Evolutionary conservation across 2,888 invertebrate species (phyloP), one percentile per base, ranked within the genome.

Genomic region (Dascillus cervinus): DNA sequence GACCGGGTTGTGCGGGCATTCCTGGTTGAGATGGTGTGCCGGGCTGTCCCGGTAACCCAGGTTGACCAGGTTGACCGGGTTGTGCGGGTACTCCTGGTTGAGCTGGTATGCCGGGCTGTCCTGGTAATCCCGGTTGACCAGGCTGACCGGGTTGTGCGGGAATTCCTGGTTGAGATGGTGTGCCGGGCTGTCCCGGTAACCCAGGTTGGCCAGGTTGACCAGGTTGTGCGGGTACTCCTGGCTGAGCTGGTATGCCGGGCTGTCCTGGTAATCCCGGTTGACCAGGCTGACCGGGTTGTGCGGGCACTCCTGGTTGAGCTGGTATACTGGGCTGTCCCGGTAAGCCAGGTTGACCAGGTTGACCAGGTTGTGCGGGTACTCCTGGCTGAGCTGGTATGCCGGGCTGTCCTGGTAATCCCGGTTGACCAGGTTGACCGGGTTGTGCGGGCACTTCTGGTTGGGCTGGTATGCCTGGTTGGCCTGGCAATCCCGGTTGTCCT

Each of bases 1-100:
- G 29, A 53, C 49, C 32, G 52, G 55, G 34, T 54, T 40, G 39
- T 53, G 41, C 26, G 11, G 20, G 23, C 15, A 19, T 14, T 12
- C 82, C 82, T 29, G 66, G 60, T 47, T 35, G 28, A 15, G 12
- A 10, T 9, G 29, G 30, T 46, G n/a, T n/a, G n/a, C n/a, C n/a
- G n/a, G n/a, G n/a, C n/a, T n/a, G n/a, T n/a, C n/a, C n/a, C n/a
- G n/a, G n/a, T n/a, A n/a, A n/a, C n/a, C n/a, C n/a, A 6, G 17
- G 17, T 8, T 17, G 17, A 17, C 17, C 17, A 17, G 17, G 17
- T 44, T 8, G 33, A 28, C 19, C 29, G 26, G 2, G 43, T 39
- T 23, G 20, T 4, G 13, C 15, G 2, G 34, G 27, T 15, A 22
- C 22, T 19, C 29, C 26, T 14, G 33, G 9, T 32, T 10, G 15